phyloP scores from a whole-genome alignment of 2,888 invertebrate species.

The Dolichopus griseipennis region DNA sequence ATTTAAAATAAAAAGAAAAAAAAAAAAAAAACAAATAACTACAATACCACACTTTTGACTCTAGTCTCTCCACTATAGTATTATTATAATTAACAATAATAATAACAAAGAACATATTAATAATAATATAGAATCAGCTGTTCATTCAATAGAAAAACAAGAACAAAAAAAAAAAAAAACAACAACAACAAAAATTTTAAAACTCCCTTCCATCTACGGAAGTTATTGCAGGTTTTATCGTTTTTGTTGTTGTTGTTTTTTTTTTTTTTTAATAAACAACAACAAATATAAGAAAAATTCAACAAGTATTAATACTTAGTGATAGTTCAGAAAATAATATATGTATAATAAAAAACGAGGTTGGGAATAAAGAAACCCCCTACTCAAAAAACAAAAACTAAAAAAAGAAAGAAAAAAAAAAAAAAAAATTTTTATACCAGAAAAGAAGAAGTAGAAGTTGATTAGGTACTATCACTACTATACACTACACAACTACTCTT shows the following conservation, averaged over 20 bases:
- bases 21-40: too few species aligned
- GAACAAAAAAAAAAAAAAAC: not conserved
- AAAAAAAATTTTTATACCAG: not conserved
- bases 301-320: not conserved
- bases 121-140: not conserved
- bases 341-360: not conserved
- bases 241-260: not conserved
- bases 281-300: not conserved
- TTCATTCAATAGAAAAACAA: not conserved
- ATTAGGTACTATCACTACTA: not conserved
- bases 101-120: not conserved
- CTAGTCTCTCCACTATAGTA: too few species aligned
- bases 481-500: not conserved
- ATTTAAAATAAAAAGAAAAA: too few species aligned
- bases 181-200: not conserved
- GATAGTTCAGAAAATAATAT: too few species aligned
- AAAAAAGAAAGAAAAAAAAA: too few species aligned
- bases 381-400: not conserved
- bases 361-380: not conserved
- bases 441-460: not conserved
- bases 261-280: not conserved
- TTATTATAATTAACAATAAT: not conserved
- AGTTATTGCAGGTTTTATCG: not conserved
- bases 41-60: too few species aligned
- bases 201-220: not conserved